phyloP scores from a whole-genome alignment of 2,888 invertebrate genomes.

The Melanostoma mellinum region DNA sequence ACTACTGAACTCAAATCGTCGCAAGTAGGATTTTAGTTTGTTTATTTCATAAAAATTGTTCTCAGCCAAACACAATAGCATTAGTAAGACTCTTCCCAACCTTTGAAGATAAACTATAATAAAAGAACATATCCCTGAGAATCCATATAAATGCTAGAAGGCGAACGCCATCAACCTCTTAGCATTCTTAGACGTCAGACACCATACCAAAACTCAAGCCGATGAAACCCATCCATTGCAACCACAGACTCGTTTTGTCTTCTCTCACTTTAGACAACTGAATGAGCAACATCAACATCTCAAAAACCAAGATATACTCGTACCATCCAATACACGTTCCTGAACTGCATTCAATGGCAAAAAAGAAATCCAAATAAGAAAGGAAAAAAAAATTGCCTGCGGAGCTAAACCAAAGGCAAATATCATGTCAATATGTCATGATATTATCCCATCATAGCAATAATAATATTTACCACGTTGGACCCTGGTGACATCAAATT shows the following conservation, averaged over 20 bases:
- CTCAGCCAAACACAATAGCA: too few species aligned
- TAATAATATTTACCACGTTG: conserved; percentile 71
- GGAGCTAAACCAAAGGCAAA: conserved; percentile 66
- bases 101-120: too few species aligned
- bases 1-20: too few species aligned
- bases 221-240: conserved; percentile 24
- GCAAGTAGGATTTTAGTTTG: too few species aligned
- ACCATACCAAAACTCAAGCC: conserved; percentile 12
- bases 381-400: conserved; percentile 13
- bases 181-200: conserved; percentile 24
- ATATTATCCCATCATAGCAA: conserved; percentile 72
- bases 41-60: too few species aligned
- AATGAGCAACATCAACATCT: conserved; percentile 28
- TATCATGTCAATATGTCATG: conserved; percentile 73
- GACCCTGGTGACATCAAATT: conserved; percentile 70
- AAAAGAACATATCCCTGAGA: conserved; percentile 8
- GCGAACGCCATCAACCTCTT: conserved; percentile 1
- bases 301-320: background rate
- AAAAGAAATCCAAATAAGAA: conserved; percentile 5
- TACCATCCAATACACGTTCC: background rate
- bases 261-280: conserved; percentile 48
- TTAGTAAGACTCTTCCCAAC: too few species aligned
- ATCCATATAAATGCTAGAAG: conserved; percentile 6
- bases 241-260: conserved; percentile 54
- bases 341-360: conserved; percentile 34